Evolutionary conservation across 2,113 vertebrate species (phyloP).

Genomic region (Australoheros scitulus): DNA sequence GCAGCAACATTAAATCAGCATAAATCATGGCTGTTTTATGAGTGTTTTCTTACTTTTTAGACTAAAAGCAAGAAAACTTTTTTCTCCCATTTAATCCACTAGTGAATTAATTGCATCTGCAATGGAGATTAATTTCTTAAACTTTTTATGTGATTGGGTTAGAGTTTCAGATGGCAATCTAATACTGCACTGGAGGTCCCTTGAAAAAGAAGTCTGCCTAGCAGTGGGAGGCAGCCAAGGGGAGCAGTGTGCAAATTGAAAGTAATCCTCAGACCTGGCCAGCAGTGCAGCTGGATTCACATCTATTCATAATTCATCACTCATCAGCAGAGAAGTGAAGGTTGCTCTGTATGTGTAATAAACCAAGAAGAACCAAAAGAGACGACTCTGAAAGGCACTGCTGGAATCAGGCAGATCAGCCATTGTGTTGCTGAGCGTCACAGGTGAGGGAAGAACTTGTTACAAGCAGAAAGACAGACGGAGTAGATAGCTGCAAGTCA

Average conservation of each 20-base stretch:
- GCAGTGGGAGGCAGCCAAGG: conserved; percentile 23
- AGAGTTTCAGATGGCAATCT: conserved; percentile 64
- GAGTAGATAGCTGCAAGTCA: conserved; percentile 18
- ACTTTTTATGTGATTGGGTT: conserved; percentile 62
- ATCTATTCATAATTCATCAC: conserved; percentile 76
- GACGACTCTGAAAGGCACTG: conserved; percentile 47
- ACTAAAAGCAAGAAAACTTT: not conserved
- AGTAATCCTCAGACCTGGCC: conserved; percentile 62
- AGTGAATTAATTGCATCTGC: not conserved
- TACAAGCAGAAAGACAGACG: conserved; percentile 29
- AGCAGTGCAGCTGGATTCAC: conserved; percentile 49
- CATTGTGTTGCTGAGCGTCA: conserved; percentile 28
- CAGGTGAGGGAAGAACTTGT: conserved; percentile 43
- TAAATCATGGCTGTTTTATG: not conserved
- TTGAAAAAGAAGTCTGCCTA: conserved; percentile 57
- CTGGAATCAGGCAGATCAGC: conserved; percentile 39
- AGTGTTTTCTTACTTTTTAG: not conserved
- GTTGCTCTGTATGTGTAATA: conserved; percentile 67
- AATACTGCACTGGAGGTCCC: conserved; percentile 59
- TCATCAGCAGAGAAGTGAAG: conserved; percentile 61
- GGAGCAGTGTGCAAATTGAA: conserved; percentile 68
- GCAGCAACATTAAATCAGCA: not conserved
- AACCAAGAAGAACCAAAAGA: conserved; percentile 33
- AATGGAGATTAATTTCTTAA: conserved; percentile 51
- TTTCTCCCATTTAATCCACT: not conserved